Conservation (phyloP, 2,797 vertebrate species). For the Gallinago nigripennis region DNA sequence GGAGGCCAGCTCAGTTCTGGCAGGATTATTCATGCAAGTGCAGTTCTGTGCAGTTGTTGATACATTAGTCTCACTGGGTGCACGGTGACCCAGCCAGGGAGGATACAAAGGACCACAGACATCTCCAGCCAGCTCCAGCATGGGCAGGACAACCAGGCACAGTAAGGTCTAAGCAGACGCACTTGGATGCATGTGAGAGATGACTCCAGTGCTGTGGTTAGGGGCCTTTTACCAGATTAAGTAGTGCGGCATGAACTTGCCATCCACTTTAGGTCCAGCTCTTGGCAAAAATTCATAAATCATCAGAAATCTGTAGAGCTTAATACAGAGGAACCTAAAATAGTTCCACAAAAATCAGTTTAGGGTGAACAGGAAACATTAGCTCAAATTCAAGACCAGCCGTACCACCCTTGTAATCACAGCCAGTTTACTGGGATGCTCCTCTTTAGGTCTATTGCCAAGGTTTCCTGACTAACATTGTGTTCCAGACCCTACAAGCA, state of each 20-base stretch:
- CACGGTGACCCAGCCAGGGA: neutral
- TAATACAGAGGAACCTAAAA: neutral
- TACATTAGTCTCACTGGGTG: neutral
- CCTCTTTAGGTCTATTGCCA: neutral
- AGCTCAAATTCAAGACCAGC: neutral
- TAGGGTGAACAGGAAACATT: neutral
- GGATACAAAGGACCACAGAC: neutral
- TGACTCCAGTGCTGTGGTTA: neutral
- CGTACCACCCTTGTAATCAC: neutral
- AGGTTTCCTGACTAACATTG: neutral
- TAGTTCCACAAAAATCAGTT: neutral
- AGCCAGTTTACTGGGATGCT: accelerated
- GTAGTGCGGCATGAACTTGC: accelerated
- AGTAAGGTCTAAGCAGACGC: neutral
- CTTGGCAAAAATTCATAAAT: neutral
- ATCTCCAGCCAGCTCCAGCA: neutral
- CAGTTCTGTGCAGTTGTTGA: neutral
- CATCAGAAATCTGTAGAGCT: neutral
- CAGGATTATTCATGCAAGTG: neutral
- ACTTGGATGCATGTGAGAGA: neutral
- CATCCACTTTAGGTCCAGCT: neutral
- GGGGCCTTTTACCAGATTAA: neutral
- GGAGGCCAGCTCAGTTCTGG: neutral
- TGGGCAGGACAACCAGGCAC: neutral
- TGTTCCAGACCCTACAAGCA: neutral